phyloP scores from a whole-genome alignment of 2,113 vertebrate species.

The Chaetorhynchus papuensis region DNA sequence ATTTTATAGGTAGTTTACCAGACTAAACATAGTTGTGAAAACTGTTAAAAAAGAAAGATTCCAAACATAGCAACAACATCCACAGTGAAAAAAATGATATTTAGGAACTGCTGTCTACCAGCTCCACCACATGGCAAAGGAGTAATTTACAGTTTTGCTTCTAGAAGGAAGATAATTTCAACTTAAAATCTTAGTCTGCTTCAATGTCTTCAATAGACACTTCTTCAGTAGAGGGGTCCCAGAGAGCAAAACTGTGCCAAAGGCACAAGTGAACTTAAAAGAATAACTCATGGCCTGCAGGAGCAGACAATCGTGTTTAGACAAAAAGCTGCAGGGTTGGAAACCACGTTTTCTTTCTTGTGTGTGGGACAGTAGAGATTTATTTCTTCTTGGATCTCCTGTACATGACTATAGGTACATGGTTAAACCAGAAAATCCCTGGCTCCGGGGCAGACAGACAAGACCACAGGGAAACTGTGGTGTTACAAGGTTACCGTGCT shows the following conservation, averaged over 20 bases:
- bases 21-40: conserved; percentile 55
- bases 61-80: conserved; percentile 20
- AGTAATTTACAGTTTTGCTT: conserved; percentile 1
- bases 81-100: not conserved
- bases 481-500: not conserved
- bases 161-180: not conserved
- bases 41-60: not conserved
- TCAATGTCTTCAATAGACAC: not conserved
- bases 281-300: not conserved
- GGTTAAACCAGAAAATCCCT: not conserved
- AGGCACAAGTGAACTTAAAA: not conserved
- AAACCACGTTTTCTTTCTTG: not conserved
- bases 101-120: conserved; percentile 50
- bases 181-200: not conserved
- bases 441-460: not conserved
- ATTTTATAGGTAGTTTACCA: conserved; percentile 61
- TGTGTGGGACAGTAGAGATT: not conserved
- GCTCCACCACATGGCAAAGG: conserved; percentile 65
- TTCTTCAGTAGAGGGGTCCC: not conserved
- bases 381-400: not conserved
- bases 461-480: rapidly evolving
- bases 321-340: not conserved
- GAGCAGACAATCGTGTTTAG: not conserved
- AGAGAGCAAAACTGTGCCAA: not conserved
- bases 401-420: not conserved